Base-by-base conservation (phyloP, 1,140 invertebrate species). In the Gonatopus flavifemur region DNA sequence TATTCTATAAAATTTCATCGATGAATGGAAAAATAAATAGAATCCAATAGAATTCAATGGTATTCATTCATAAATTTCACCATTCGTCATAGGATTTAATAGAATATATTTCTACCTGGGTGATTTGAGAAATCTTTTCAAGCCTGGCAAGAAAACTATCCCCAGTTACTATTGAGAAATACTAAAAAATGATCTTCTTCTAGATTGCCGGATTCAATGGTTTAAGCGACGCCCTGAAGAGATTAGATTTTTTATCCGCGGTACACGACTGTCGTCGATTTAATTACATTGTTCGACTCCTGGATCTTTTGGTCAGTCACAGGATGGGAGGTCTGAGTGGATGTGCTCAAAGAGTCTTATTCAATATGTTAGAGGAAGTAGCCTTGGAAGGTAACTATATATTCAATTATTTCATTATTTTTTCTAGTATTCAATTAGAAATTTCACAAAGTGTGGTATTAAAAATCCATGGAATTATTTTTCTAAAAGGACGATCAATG, bases 191-290 rank as follows among this genome's bases (percentile, higher is more conserved):
- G 24, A 13, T 44, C 37, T 13, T 57, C 55, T 54, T 72, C 28
- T 71, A 94, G 91, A 94, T 95, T 67, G 93, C 93, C 50, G 92
- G 93, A 32, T 94, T 96, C 74, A 97, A 96, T 72, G 93, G 91
- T 37, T 81, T 99, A 28, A 93, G 91, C 62, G 96, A 98, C 77
- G 95, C 94, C 2, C 88, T 99, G 13, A 91, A 94, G 66, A 86
- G 91, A 48, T 77, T 98, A 31, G 96, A 98, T 76, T 94, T 98
- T 79, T 86, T 90, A 44, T 93, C 91, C 50, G 95, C 96, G 3
- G 94, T 97, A 22, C 88, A 89, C 45, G 95, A 99, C 78, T 90
- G 91, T 12, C 84, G 94, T 41, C 82, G 96, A 42, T 98, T 98
- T 77, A 96, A 96, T 75, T 99, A 98, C 76, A 94, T 98, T 60